These are phyloP conservation scores for Perizoma flavofasciatum DNA, from an alignment of 2,888 invertebrate genomes.

Conservation along the genomic window DNA sequence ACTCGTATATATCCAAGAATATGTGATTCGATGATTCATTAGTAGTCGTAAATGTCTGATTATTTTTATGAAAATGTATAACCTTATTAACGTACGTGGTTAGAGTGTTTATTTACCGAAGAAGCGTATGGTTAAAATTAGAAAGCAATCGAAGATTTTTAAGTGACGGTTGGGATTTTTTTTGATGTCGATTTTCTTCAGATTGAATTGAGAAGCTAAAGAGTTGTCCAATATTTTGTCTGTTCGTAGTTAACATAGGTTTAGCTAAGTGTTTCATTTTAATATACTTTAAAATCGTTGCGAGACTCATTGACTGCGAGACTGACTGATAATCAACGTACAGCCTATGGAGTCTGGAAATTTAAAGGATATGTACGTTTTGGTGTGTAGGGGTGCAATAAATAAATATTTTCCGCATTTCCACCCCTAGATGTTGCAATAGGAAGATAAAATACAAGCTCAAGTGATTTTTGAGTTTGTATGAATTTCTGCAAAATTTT, in stretches of 20 bases:
- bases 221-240: not conserved
- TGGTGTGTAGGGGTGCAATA: too few relatives aligned
- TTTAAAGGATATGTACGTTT: too few relatives aligned
- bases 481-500: too few relatives aligned
- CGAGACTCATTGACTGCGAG: too few relatives aligned
- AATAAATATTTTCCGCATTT: too few relatives aligned
- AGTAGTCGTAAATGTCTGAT: conserved; percentile 21
- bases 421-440: too few relatives aligned
- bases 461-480: too few relatives aligned
- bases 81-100: conserved; percentile 14
- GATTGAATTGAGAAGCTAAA: not conserved
- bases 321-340: too few relatives aligned
- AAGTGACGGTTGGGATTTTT: conserved; percentile 21
- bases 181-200: conserved; percentile 4
- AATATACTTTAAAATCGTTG: too few relatives aligned
- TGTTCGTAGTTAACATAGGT: not conserved
- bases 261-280: not conserved
- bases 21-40: conserved; percentile 13
- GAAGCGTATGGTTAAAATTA: conserved; percentile 18
- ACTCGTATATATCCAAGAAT: not conserved
- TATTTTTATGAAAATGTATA: conserved; percentile 17
- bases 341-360: too few relatives aligned
- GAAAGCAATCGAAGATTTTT: conserved; percentile 22
- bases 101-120: conserved; percentile 24
- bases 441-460: too few relatives aligned